Conservation (phyloP, 1,140 invertebrate genomes). For the Leptopilina clavipes region DNA sequence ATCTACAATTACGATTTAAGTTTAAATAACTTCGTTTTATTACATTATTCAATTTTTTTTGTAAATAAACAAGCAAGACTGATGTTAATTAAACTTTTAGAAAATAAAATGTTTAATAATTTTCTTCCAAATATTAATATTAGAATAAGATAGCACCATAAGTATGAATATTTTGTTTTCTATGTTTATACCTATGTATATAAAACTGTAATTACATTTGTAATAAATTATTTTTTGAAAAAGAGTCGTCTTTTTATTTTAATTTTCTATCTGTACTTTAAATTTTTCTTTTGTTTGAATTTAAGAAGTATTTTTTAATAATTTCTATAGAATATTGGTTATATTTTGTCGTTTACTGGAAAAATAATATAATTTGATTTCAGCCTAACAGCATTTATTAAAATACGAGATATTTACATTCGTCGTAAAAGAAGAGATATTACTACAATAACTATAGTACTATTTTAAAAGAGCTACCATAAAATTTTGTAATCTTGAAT, state of each 20-base stretch:
- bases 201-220: background rate
- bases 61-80: slow-evolving; percentile 11
- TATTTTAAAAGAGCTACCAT: slow-evolving; percentile 14
- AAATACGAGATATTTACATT: slow-evolving; percentile 32
- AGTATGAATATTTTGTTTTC: no score
- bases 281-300: no score
- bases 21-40: slow-evolving; percentile 32
- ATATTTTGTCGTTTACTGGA: no score
- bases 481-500: background rate
- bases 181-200: background rate
- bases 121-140: background rate
- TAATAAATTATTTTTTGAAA: no score
- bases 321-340: no score
- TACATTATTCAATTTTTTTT: background rate
- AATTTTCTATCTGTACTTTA: no score
- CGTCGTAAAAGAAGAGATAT: slow-evolving; percentile 6
- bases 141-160: background rate
- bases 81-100: slow-evolving; percentile 12
- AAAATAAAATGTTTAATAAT: background rate
- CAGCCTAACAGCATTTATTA: slow-evolving; percentile 1
- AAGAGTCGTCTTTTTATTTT: no score
- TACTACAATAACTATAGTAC: slow-evolving; percentile 7
- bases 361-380: background rate
- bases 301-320: no score
- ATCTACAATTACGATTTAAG: background rate